A percentile compares a stretch with the other conserved stretches of the same genome.
These are phyloP conservation scores for Remorina albescens DNA, from an alignment of 2,797 vertebrate species.

Conservation along the genomic window DNA sequence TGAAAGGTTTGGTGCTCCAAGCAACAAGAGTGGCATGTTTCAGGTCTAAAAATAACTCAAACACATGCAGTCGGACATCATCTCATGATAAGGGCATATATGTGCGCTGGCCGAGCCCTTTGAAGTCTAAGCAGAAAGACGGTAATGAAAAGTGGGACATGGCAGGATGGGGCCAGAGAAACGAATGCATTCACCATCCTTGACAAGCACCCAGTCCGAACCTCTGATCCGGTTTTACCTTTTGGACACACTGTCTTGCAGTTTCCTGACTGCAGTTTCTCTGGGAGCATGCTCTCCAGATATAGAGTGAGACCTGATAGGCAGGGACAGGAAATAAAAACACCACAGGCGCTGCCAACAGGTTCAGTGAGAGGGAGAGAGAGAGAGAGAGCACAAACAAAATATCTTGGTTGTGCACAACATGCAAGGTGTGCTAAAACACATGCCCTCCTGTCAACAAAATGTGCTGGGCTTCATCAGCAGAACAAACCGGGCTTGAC, in stretches of 20 bases:
- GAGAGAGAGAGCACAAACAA: slow-evolving; percentile 29
- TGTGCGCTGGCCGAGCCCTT: slow-evolving; percentile 39
- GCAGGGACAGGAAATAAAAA: slow-evolving; percentile 69
- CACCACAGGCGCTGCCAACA: slow-evolving; percentile 50
- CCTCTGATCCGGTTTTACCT: slow-evolving; percentile 71
- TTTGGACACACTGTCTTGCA: slow-evolving; percentile 61
- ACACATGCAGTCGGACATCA: slow-evolving; percentile 29
- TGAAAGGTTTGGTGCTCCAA: slow-evolving; percentile 16
- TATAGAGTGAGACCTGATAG: slow-evolving; percentile 64
- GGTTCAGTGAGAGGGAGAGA: slow-evolving; percentile 36
- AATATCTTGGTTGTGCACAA: slow-evolving; percentile 56
- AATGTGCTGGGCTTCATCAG: slow-evolving; percentile 47
- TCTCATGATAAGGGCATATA: slow-evolving; percentile 45
- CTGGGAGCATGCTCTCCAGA: slow-evolving; percentile 42
- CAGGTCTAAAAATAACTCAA: slow-evolving; percentile 42
- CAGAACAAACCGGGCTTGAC: slow-evolving; percentile 72
- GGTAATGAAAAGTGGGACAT: slow-evolving; percentile 66
- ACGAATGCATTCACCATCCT: slow-evolving; percentile 65
- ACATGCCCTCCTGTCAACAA: slow-evolving; percentile 74
- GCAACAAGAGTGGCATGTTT: background rate
- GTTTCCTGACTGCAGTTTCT: slow-evolving; percentile 43
- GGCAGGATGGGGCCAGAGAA: slow-evolving; percentile 64
- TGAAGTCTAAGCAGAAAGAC: slow-evolving; percentile 68
- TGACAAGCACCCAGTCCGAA: slow-evolving; percentile 65
- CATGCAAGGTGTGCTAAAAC: slow-evolving; percentile 78